These are phyloP conservation scores for Ornithoptera alexandrae DNA, from an alignment of 2,888 invertebrate genomes.

Conservation along the genomic window DNA sequence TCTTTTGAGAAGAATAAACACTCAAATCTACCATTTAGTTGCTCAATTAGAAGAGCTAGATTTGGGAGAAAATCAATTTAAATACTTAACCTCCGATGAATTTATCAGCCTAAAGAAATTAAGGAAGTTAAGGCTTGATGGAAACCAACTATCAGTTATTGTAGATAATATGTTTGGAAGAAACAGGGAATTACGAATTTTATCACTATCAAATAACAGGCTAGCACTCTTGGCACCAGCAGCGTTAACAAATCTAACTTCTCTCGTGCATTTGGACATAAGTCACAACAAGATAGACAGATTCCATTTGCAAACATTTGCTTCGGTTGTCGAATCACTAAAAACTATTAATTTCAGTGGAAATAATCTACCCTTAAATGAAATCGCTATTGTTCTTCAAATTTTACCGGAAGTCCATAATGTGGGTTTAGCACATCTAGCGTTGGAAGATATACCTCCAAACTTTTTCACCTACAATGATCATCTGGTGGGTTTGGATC, in stretches of 20 bases:
- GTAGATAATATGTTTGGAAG: conserved; percentile 85
- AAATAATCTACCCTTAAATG: conserved; percentile 80
- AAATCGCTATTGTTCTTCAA: conserved; percentile 80
- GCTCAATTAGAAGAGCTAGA: conserved; percentile 86
- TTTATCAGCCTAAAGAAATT: conserved; percentile 84
- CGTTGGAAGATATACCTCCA: conserved; percentile 76
- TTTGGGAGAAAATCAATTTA: conserved; percentile 87
- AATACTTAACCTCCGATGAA: conserved; percentile 86
- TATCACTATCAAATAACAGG: conserved; percentile 85
- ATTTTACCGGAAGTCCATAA: conserved; percentile 79
- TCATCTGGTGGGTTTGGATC: conserved; percentile 83
- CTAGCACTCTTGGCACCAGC: conserved; percentile 86
- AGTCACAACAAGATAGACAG: conserved; percentile 87
- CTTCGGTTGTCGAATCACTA: conserved; percentile 81
- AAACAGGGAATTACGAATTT: conserved; percentile 74
- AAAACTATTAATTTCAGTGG: conserved; percentile 85
- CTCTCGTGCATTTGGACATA: conserved; percentile 85
- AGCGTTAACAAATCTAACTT: conserved; percentile 86
- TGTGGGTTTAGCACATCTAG: conserved; percentile 81
- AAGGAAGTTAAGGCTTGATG: conserved; percentile 83
- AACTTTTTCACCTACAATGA: conserved; percentile 81
- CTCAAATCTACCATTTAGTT: conserved; percentile 88
- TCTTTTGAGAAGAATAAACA: conserved; percentile 86
- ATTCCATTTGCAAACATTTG: conserved; percentile 82
- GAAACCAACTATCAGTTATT: conserved; percentile 87